Evolutionary conservation across 1,140 invertebrate genomes (phyloP), one percentile per base, ranked within the genome.

Genomic region (Trichonephila clavipes): DNA sequence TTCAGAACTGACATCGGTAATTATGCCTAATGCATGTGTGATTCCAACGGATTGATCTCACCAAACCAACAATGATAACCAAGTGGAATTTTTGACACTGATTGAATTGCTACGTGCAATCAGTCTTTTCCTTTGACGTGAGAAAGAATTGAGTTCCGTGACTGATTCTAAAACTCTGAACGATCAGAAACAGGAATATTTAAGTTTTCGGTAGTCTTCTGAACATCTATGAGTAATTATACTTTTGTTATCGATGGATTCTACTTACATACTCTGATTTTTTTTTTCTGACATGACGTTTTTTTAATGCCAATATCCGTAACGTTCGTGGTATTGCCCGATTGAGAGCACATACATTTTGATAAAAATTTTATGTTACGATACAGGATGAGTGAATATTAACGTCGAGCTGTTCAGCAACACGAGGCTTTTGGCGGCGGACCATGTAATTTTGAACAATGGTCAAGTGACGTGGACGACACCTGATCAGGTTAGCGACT

Each of bases 1-100:
- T 40, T 34, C 72, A 77, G 34, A 77, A 77, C 28, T 64, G 34
- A 14, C 72, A 77, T 77, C 34, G 34, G 72, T 77, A 77, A 77
- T 77, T 77, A 77, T 40, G 72, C 18, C 72, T 77, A 77, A 77
- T 40, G 72, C 72, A 40, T 34, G 6, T 5, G 28, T 16, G 72
- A 8, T 77, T 77, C 72, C 28, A 19, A 77, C 34, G 72, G 72
- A 77, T 7, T 77, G 72, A 77, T 77, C 16, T 16, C 72, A 4
- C 34, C 6, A 77, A 77, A 28, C 28, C 28, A 77, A 77, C 72
- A 77, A 40, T 77, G 72, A 77, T 77, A 40, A 34, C 51, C 51
- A 51, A 51, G 51, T 51, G 10, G 51, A 12, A 5, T 3, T 77
- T 77, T 16, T 77, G 72, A 77, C 72, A 77, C 14, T 77, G 72